Percentiles rank a stretch among this genome's conserved stretches.
Conservation (phyloP, 2,888 invertebrate genomes). For the Dryobotodes eremita region DNA sequence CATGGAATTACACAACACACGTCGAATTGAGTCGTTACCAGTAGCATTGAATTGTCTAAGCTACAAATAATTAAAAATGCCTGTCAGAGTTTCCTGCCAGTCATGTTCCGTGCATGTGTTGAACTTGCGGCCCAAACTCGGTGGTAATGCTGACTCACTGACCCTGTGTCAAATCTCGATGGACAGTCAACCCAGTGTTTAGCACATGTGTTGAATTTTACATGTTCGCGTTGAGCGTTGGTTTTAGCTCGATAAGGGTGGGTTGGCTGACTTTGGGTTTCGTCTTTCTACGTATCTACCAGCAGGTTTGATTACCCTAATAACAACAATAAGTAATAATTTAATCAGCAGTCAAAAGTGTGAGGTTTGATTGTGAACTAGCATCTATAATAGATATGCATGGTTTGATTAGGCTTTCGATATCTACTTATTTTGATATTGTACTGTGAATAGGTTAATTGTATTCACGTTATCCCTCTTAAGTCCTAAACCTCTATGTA, state of each 20-base stretch:
- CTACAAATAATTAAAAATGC: constrained; percentile 86
- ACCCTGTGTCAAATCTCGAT: constrained; percentile 89
- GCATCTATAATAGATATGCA: no score
- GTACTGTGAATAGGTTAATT: not conserved
- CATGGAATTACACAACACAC: constrained; percentile 30
- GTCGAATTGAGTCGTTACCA: constrained; percentile 65
- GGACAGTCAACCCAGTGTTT: constrained; percentile 83
- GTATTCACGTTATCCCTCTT: not conserved
- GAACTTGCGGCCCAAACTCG: constrained; percentile 74
- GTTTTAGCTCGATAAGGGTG: constrained; percentile 29
- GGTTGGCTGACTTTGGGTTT: not conserved
- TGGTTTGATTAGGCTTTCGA: not conserved
- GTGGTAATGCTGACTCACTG: constrained; percentile 82
- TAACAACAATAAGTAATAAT: no score
- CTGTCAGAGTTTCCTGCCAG: constrained; percentile 82
- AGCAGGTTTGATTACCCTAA: no score
- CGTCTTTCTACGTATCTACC: constrained; percentile 8
- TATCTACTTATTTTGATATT: not conserved
- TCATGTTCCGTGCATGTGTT: constrained; percentile 85
- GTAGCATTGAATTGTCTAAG: constrained; percentile 79
- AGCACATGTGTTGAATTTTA: constrained; percentile 80
- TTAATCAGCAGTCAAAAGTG: not conserved
- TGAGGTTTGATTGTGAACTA: no score
- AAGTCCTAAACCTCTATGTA: not conserved
- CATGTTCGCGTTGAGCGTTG: constrained; percentile 45